phyloP scores from a whole-genome alignment of 64 coral and sea anemone species.

The Pocillopora verrucosa region DNA sequence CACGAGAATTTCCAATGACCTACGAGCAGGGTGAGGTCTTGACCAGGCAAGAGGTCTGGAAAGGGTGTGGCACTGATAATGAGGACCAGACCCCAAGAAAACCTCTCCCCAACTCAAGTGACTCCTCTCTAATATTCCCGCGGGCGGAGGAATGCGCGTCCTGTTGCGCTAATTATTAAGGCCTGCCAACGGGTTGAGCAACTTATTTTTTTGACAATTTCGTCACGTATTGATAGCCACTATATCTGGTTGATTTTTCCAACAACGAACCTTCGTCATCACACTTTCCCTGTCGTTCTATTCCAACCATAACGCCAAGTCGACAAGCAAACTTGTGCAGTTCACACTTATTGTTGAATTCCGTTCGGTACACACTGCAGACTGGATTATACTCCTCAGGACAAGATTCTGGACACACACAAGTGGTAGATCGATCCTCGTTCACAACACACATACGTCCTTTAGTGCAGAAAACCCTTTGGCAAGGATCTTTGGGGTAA shows the following conservation, averaged over 20 bases:
- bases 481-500: constrained; percentile 55
- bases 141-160: neutral
- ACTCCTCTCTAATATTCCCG: too few relatives aligned
- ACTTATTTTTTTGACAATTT: too few relatives aligned
- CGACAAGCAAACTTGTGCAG: constrained; percentile 84
- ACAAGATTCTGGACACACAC: constrained; percentile 62
- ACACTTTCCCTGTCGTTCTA: constrained; percentile 58
- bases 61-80: too few relatives aligned
- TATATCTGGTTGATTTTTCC: too few relatives aligned
- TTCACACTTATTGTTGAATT: constrained; percentile 69
- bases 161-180: too few relatives aligned
- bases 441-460: constrained; percentile 70
- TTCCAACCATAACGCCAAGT: constrained; percentile 49
- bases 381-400: constrained; percentile 52
- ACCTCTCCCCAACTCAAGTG: too few relatives aligned
- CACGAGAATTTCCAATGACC: too few relatives aligned
- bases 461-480: constrained; percentile 49
- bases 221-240: too few relatives aligned
- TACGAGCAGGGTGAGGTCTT: too few relatives aligned
- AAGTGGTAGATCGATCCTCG: constrained; percentile 67
- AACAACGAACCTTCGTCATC: constrained; percentile 2
- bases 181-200: too few relatives aligned
- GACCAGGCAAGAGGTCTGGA: too few relatives aligned
- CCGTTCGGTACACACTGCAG: constrained; percentile 64
- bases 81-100: too few relatives aligned